Evolutionary conservation across 2,797 vertebrate species (phyloP), one percentile per base, ranked within the genome.

Genomic region (Rachycentron canadum): DNA sequence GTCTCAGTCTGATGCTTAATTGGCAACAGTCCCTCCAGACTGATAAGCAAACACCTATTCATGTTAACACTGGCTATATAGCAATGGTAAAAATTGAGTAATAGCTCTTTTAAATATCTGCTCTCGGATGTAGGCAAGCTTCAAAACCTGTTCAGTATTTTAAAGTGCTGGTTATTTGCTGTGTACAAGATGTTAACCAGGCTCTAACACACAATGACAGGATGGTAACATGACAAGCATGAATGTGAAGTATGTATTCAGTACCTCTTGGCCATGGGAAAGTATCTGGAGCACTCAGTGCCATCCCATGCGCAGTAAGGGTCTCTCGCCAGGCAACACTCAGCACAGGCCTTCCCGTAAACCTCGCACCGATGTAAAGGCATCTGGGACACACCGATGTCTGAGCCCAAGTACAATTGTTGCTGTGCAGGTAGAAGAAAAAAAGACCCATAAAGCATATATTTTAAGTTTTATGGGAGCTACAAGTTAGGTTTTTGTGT

Each of bases 261-360:
- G 38, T 87, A 99, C 98, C 98, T 98, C 89, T 99, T 99, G 41
- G 98, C 96, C 82, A 97, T 97, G 66, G 98, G 98, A 78, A 99
- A 99, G 90, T 99, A 99, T 92, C 98, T 96, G 47, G 98, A 99
- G 88, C 98, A 99, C 28, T 98, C 96, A 0, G 96, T 94, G 63
- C 98, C 98, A 19, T 99, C 98, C 98, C 98, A 99, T 81, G 98
- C 98, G 55, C 98, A 99, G 90, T 99, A 99, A 17, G 98, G 98
- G 89, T 99, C 98, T 76, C 97, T 94, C 0, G 98, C 98, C 26
- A 99, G 96, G 90, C 98, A 99, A 82, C 98, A 99, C 86, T 99
- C 98, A 0, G 98, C 98, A 28, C 98, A 99, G 38, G 98, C 98
- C 89, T 97, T 97, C 59, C 98, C 98, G 6, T 99, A 99, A 73